Base-by-base conservation (phyloP, 2,113 vertebrate species). In the Scopus umbretta region DNA sequence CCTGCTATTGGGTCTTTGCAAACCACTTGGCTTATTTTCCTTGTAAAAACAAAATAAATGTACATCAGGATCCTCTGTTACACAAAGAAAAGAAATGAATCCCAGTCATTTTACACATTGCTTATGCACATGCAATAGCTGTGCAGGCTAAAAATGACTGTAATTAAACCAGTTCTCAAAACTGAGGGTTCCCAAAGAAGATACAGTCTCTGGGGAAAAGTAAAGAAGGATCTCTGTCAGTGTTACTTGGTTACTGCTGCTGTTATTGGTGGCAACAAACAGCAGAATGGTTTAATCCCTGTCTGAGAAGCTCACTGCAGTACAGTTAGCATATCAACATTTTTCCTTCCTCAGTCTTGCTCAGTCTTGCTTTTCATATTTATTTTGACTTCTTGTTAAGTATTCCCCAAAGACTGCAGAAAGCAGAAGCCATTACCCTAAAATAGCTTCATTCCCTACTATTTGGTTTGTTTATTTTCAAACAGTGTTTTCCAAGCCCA, bases 11-110 rank as follows among this genome's bases (percentile, higher is more conserved):
- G 81, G 40, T 16, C 94, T 96, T 86, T 84, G 49, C 17, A 95
- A 96, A 68, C 52, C 47, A 61, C 45, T 94, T 85, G 58, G 70
- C 25, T 94, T 94, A 82, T 91, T 97, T 91, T 89, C 32, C 74
- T 65, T 91, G 32, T 88, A 78, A 89, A 96, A 95, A 73, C 67
- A 90, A 94, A 97, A 89, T 58, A 95, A 81, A 82, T 23, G 20
- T 94, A 43, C 58, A 59, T 49, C 27, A 79, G 30, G 36, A 81
- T 93, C 56, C 4, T 1, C 66, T 59, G 29, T 76, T 82, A 61
- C 16, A 91, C 25, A 67, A 78, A 80, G 65, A 80, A 95, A 94
- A 65, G 2, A 84, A 92, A 84, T 47, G 4, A 84, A 80, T 62
- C 23, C 4, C 29, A 34, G 47, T 80, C 15, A 89, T 76, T 94